Evolutionary conservation across 2,888 invertebrate species (phyloP).

Genomic region (Rutpela maculata): DNA sequence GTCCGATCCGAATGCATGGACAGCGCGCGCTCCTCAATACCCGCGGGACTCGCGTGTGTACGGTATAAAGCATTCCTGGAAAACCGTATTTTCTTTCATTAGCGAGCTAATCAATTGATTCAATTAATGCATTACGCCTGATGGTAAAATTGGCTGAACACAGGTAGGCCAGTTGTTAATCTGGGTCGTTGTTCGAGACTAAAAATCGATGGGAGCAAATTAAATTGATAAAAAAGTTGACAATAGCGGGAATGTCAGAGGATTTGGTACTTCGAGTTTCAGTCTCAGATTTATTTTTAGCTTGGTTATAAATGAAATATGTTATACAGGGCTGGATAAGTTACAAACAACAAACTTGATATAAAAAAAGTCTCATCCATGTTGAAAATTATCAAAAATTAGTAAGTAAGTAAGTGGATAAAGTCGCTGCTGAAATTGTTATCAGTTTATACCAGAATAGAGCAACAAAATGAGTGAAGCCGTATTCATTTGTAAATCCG

Average conservation of each 20-base stretch:
- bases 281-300: background rate
- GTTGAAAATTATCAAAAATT: too few relatives aligned
- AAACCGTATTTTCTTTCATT: constrained; percentile 12
- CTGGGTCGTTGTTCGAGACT: background rate
- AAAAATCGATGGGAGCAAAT: constrained; percentile 7
- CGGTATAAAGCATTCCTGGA: constrained; percentile 9
- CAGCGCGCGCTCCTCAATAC: constrained; percentile 5
- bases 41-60: background rate
- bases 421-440: too few relatives aligned
- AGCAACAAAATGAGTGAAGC: too few relatives aligned
- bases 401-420: too few relatives aligned
- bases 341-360: background rate
- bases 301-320: background rate
- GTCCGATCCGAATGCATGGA: background rate
- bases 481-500: too few relatives aligned
- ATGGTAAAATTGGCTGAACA: background rate
- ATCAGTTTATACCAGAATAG: too few relatives aligned
- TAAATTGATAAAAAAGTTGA: constrained; percentile 4
- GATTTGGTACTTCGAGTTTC: background rate
- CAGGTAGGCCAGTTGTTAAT: background rate
- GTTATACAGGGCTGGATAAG: background rate
- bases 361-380: too few relatives aligned
- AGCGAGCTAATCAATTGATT: constrained; percentile 21
- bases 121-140: constrained; percentile 16
- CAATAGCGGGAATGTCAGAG: background rate